Base-by-base conservation (phyloP, 2,797 vertebrate genomes). In the Chloroceryle inda region DNA sequence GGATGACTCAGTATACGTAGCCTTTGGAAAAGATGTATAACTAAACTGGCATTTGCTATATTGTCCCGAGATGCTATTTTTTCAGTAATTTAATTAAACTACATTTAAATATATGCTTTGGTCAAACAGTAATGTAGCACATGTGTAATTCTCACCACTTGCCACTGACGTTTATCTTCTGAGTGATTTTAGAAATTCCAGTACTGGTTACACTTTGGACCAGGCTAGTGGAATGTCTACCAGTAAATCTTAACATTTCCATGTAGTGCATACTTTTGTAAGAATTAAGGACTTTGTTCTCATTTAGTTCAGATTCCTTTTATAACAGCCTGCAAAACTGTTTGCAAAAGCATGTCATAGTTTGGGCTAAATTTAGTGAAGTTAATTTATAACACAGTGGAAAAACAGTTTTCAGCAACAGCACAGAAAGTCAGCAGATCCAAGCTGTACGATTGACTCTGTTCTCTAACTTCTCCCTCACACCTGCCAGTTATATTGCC, bases 101-200 rank as follows among this genome's bases (percentile, higher is more conserved):
- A 49, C 62, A 59, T 37, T 89, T 52, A 78, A 55, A 53, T 52
- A 45, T 1, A 37, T 8, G 44, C 42, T 92, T 77, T 52, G n/a
- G 73, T 84, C 88, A 84, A 31, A 59, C 45, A 88, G 74, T 31
- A 78, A 61, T 9, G 26, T 35, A 62, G 35, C 82, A 21, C 42
- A 35, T 7, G 47, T 62, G 31, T 49, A 92, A 88, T 55, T 83
- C 7, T 1, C 24, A 71, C 37, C 85, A 53, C 67, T 69, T 58
- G 75, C 88, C 80, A 33, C 53, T 88, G 91, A 55, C 23, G 1
- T 85, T 95, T 84, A 68, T 86, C 84, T 94, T 80, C 91, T 33
- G n/a, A 1, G 7, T 68, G 81, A 91, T 76, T 96, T 92, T 72
- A 87, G 74, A 47, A 83, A 68, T 85, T 79, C 96, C 97, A 96